Conservation (phyloP, 2,888 invertebrate genomes). For the Mythimna lalbum region DNA sequence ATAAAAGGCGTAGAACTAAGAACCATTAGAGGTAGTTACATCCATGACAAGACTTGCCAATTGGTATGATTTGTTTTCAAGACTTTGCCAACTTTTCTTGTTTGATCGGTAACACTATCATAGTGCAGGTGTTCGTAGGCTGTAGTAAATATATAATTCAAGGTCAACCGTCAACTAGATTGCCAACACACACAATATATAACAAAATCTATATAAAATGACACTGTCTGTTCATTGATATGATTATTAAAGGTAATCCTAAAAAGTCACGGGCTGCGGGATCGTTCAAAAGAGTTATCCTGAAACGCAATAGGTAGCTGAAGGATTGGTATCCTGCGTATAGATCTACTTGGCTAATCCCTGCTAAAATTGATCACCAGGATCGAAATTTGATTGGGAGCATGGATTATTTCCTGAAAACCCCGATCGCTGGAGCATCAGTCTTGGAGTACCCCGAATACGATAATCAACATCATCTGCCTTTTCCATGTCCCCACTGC, state of each 20-base stretch:
- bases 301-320: too few relatives aligned
- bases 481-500: too few relatives aligned
- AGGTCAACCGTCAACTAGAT: neutral
- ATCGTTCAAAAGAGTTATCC: too few relatives aligned
- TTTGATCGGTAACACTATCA: neutral
- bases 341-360: too few relatives aligned
- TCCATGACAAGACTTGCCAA: neutral
- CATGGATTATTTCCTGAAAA: too few relatives aligned
- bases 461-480: too few relatives aligned
- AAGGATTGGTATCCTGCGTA: too few relatives aligned
- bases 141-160: neutral
- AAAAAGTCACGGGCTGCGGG: neutral
- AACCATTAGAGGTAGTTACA: neutral
- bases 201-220: neutral
- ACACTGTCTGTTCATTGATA: neutral
- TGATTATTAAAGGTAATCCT: neutral
- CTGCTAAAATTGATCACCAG: too few relatives aligned
- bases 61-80: neutral
- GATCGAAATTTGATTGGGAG: too few relatives aligned
- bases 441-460: too few relatives aligned
- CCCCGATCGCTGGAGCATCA: too few relatives aligned
- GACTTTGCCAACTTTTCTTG: constrained; percentile 9
- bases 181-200: neutral
- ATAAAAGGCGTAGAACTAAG: neutral
- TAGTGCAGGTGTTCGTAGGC: neutral